Evolutionary conservation across 2,888 invertebrate genomes (phyloP).

Genomic region (Cepaea hortensis): DNA sequence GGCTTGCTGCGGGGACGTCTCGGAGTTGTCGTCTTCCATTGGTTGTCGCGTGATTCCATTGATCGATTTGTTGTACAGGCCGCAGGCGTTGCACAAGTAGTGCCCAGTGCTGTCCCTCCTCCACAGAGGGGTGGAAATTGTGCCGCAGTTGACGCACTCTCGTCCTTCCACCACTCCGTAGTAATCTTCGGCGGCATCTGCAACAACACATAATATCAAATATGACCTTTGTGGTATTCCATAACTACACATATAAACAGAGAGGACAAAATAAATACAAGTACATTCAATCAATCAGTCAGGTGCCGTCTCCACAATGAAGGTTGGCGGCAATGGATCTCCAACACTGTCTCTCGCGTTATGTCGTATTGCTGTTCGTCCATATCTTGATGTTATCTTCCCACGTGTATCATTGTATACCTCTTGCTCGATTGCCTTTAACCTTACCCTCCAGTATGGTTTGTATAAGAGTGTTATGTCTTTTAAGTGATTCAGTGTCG

Average conservation of each 20-base stretch:
- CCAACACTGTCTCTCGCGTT: too few species aligned
- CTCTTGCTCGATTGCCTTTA: too few species aligned
- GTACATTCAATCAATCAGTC: background rate
- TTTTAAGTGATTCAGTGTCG: too few species aligned
- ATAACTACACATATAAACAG: background rate
- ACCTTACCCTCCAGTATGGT: too few species aligned
- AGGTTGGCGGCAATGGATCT: too few species aligned
- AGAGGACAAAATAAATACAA: background rate
- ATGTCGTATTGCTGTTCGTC: too few species aligned
- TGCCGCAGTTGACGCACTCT: conserved; percentile 98
- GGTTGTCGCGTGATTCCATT: conserved; percentile 31
- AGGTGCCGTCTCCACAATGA: too few species aligned
- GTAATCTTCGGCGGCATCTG: conserved; percentile 65
- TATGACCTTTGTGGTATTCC: background rate
- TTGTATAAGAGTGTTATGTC: too few species aligned
- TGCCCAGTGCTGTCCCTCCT: conserved; percentile 96
- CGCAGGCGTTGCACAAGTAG: conserved; percentile 98
- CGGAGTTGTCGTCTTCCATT: conserved; percentile 41
- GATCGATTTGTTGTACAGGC: conserved; percentile 88
- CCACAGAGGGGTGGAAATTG: conserved; percentile 97
- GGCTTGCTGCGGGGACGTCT: conserved; percentile 27
- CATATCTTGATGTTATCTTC: too few species aligned
- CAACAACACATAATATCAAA: background rate
- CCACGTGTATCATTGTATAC: too few species aligned
- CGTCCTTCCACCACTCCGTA: conserved; percentile 84